phyloP scores from a whole-genome alignment of 2,888 invertebrate genomes.

The Polietes domitor region DNA sequence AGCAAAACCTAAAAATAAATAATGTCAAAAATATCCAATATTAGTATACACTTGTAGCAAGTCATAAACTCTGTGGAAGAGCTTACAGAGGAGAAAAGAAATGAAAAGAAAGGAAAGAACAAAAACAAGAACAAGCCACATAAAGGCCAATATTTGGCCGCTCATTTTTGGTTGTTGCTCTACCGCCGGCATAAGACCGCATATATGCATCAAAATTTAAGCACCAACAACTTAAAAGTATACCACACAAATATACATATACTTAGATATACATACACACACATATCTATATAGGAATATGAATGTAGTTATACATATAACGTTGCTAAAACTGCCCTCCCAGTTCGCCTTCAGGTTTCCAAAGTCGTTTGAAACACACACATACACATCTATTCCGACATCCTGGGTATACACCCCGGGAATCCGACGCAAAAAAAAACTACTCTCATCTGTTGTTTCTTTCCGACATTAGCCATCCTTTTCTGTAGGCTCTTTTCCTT shows the following conservation, averaged over 20 bases:
- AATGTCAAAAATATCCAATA: slow-evolving; percentile 6
- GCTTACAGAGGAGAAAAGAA: neutral
- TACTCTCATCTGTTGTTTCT: neutral
- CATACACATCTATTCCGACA: neutral
- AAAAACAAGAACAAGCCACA: slow-evolving; percentile 68
- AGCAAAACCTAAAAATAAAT: slow-evolving; percentile 84
- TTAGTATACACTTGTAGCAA: slow-evolving; percentile 13
- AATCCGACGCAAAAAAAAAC: neutral
- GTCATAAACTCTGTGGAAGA: slow-evolving; percentile 8
- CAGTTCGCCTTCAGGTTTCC: neutral
- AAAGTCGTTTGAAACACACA: neutral
- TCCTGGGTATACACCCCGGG: neutral
- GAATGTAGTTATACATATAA: neutral
- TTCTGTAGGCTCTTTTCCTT: slow-evolving; percentile 7
- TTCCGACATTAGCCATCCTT: neutral
- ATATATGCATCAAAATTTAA: slow-evolving; percentile 50
- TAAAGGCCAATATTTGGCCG: slow-evolving; percentile 76
- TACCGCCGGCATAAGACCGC: slow-evolving; percentile 51
- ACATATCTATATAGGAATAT: neutral
- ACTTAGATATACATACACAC: neutral
- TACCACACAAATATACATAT: slow-evolving; percentile 40
- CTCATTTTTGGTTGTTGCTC: slow-evolving; percentile 75
- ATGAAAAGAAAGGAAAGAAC: neutral
- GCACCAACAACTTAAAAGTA: slow-evolving; percentile 48
- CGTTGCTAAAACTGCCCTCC: neutral